Percentiles rank a stretch among this genome's conserved stretches.
phyloP scores from a whole-genome alignment of 2,113 vertebrate genomes.

The Ivindomyrus marchei region DNA sequence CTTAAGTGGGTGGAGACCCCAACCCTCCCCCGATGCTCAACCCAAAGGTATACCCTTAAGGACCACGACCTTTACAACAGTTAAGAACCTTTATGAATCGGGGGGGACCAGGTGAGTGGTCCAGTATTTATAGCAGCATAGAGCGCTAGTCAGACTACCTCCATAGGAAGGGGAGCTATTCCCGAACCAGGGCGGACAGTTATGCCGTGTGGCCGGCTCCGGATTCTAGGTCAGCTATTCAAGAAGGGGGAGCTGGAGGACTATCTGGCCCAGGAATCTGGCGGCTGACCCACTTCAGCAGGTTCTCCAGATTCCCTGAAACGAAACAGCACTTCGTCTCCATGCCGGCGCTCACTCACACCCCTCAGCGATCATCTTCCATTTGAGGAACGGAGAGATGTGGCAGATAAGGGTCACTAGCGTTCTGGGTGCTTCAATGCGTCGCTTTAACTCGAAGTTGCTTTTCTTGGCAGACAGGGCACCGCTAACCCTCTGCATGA shows the following conservation, averaged over 20 bases:
- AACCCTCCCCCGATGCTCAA: neutral
- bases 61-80: neutral
- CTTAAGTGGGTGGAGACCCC: neutral
- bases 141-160: slow-evolving; percentile 12
- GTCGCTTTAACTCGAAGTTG: neutral
- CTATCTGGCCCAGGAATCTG: slow-evolving; percentile 45
- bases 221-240: slow-evolving; percentile 61
- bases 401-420: neutral
- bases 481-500: neutral
- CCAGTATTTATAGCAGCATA: slow-evolving; percentile 23
- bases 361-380: neutral
- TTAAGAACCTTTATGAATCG: neutral
- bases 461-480: neutral
- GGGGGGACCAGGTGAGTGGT: neutral
- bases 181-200: slow-evolving; percentile 34
- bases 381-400: neutral
- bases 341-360: too few species aligned
- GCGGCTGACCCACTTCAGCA: slow-evolving; percentile 55
- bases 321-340: neutral
- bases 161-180: slow-evolving; percentile 8
- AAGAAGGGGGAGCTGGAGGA: slow-evolving; percentile 37
- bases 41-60: neutral
- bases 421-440: neutral
- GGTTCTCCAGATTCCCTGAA: slow-evolving; percentile 32
- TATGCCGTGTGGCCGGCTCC: neutral